phyloP scores from a whole-genome alignment of 2,797 vertebrate species.

The Synaphobranchus kaupii region DNA sequence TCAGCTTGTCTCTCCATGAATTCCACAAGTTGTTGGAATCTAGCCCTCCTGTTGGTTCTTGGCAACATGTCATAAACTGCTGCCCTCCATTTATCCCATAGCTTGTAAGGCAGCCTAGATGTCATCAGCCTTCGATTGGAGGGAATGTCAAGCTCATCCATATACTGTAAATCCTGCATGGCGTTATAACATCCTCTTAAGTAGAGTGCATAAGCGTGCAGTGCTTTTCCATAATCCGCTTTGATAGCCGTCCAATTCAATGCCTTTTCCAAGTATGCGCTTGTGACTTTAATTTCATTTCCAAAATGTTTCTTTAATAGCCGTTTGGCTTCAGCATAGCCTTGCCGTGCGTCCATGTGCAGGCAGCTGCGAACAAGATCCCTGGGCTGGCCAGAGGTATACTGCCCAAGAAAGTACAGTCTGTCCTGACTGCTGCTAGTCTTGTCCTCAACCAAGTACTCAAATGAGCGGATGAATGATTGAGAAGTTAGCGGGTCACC shows the following conservation, averaged over 20 bases:
- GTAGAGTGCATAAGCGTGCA: constrained; percentile 26
- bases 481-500: no score
- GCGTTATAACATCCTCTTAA: constrained; percentile 17
- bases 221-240: background rate
- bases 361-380: no score
- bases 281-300: constrained; percentile 4
- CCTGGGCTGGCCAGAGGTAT: no score
- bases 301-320: constrained; percentile 21
- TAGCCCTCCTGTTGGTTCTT: background rate
- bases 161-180: constrained; percentile 15
- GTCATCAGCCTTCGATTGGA: background rate
- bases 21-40: background rate
- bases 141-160: constrained; percentile 7
- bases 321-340: constrained; percentile 17
- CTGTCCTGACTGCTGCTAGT: no score
- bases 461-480: no score
- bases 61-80: background rate
- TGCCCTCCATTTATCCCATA: constrained; percentile 11
- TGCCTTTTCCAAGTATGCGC: constrained; percentile 15
- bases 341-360: background rate
- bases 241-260: constrained; percentile 11
- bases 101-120: constrained; percentile 20
- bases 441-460: no score
- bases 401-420: no score
- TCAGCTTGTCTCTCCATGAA: constrained; percentile 24